Evolutionary conservation across 1,140 invertebrate genomes (phyloP).

Genomic region (Pseudachorutes palmiensis): DNA sequence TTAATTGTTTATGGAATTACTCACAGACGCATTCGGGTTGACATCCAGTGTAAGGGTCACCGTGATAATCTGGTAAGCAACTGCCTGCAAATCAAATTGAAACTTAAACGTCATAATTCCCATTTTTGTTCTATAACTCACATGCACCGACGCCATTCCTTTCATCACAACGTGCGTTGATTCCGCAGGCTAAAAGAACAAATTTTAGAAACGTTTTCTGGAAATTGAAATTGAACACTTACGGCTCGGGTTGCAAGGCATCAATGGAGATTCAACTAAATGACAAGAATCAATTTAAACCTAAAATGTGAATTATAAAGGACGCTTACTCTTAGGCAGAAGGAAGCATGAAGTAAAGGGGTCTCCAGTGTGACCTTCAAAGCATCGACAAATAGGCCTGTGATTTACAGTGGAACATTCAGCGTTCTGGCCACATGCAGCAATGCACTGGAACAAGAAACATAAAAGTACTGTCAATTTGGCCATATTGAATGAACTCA

Average conservation of each 20-base stretch:
- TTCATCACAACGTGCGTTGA: slow-evolving; percentile 45
- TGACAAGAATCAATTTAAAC: not conserved
- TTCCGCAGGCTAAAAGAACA: slow-evolving; percentile 41
- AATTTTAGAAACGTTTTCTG: not conserved
- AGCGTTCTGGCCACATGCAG: slow-evolving; percentile 39
- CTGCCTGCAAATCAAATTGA: not conserved
- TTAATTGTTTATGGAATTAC: slow-evolving; percentile 38
- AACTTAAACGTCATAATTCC: not conserved
- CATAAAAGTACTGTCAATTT: slow-evolving; percentile 57
- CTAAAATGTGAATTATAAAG: not conserved
- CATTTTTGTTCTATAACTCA: not conserved
- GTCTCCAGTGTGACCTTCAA: slow-evolving; percentile 50
- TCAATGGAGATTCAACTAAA: not conserved
- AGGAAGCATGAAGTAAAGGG: slow-evolving; percentile 40
- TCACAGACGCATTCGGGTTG: slow-evolving; percentile 44
- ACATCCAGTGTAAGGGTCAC: slow-evolving; percentile 59
- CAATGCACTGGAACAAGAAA: slow-evolving; percentile 17
- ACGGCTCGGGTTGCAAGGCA: slow-evolving; percentile 5
- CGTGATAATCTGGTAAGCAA: slow-evolving; percentile 40
- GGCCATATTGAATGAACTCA: slow-evolving; percentile 43
- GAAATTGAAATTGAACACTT: not conserved
- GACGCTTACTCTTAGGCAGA: not conserved
- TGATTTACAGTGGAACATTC: slow-evolving; percentile 46
- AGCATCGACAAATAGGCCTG: slow-evolving; percentile 48
- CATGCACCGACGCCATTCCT: slow-evolving; percentile 47